These are phyloP conservation scores for Onthophagus sagittarius DNA, from an alignment of 2,888 invertebrate species.

Conservation along the genomic window DNA sequence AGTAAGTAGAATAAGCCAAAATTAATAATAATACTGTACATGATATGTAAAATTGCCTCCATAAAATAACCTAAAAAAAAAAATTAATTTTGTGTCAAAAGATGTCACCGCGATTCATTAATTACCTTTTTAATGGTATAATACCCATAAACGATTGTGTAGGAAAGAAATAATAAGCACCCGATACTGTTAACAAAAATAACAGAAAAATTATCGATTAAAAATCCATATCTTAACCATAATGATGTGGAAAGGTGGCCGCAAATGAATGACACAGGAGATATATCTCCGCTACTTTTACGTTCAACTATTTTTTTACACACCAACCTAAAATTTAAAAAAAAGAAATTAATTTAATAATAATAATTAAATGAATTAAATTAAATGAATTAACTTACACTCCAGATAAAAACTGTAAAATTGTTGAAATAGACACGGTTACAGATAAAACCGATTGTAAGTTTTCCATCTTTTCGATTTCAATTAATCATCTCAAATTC, in stretches of 20 bases:
- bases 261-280: slow-evolving; percentile 74
- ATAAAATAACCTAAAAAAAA: not conserved
- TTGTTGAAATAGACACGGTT: slow-evolving; percentile 71
- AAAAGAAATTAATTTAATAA: slow-evolving; percentile 40
- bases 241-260: slow-evolving; percentile 72
- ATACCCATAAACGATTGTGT: slow-evolving; percentile 65
- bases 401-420: slow-evolving; percentile 81
- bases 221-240: slow-evolving; percentile 76
- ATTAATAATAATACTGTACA: slow-evolving; percentile 47
- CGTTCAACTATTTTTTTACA: slow-evolving; percentile 71
- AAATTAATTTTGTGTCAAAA: too few species aligned
- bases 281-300: slow-evolving; percentile 71
- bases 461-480: not conserved
- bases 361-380: slow-evolving; percentile 11
- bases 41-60: not conserved
- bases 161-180: slow-evolving; percentile 63
- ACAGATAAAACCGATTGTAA: slow-evolving; percentile 43
- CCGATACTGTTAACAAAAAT: slow-evolving; percentile 75
- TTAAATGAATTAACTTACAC: slow-evolving; percentile 58
- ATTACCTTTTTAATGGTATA: slow-evolving; percentile 72
- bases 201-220: slow-evolving; percentile 68
- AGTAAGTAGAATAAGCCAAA: slow-evolving; percentile 45
- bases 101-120: too few species aligned
- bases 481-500: not conserved
- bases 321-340: slow-evolving; percentile 68